Evolutionary conservation across 2,888 invertebrate genomes (phyloP), one percentile per base, ranked within the genome.

Genomic region (Drosophila aldrichi): DNA sequence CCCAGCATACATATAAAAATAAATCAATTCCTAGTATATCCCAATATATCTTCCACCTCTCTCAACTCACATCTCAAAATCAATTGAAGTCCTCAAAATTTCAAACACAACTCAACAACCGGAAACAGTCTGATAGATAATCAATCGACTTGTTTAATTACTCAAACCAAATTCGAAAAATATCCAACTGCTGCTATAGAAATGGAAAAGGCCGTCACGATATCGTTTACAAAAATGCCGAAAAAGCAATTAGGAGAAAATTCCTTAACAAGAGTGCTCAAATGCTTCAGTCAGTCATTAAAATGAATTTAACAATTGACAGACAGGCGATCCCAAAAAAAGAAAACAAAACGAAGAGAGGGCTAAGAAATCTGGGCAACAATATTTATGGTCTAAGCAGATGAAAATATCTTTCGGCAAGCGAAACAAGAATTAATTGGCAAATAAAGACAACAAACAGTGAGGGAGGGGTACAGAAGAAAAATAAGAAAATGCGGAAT

Each of bases 181-280:
- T 25, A 25, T 25, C 6, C 25, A 1, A 25, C 41, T 10, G 41
- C 18, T 41, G 14, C 14, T 12, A 55, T 49, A 43, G 25, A 36
- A 57, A n/a, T 40, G 57, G 52, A 22, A 16, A 18, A 16, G 59
- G 22, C 32, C 62, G 44, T 32, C 20, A 41, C 65, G 38, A 79
- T 79, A 77, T 77, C 79, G 64, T 56, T 77, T 74, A 61, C 67
- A 61, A 68, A 61, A 77, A 75, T 70, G 61, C 61, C 59, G 46
- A 57, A 82, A 82, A 87, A 83, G 77, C 83, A 83, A 83, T 83
- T 83, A 83, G 77, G 57, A 41, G 14, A 16, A 77, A 73, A 84
- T 80, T 68, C 70, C 61, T 58, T 56, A 74, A 66, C 79, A 81
- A 77, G 68, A 77, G 68, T 75, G 61, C 70, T 79, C 68, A 67